Evolutionary conservation across 1,140 invertebrate genomes (phyloP).

Genomic region (Caerostris extrusa): DNA sequence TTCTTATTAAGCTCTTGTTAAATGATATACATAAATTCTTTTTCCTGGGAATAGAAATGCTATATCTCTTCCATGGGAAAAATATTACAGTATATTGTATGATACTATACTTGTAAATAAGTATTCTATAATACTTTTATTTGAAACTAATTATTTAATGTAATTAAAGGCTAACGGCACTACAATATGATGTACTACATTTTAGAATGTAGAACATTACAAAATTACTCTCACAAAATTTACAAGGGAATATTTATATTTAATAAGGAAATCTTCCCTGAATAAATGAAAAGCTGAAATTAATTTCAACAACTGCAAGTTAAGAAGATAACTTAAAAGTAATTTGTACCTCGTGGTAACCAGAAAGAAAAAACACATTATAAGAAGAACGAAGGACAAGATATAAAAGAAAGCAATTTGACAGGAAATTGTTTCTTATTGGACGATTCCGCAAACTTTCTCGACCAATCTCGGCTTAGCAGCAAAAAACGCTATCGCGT

Average conservation of each 20-base stretch:
- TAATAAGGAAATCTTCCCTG: background rate
- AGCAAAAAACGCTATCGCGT: constrained; percentile 55
- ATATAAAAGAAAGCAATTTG: background rate
- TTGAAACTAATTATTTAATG: no score
- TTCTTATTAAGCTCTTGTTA: no score
- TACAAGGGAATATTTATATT: background rate
- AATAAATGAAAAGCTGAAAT: background rate
- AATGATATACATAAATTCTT: no score
- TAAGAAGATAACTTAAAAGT: background rate
- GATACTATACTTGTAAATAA: no score
- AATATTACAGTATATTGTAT: no score
- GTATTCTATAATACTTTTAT: no score
- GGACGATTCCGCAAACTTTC: constrained; percentile 47
- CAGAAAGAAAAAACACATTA: background rate
- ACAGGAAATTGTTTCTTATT: background rate
- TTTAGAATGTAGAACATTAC: no score
- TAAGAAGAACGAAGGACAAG: background rate
- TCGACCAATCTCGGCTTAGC: constrained; percentile 34
- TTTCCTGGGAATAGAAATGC: no score
- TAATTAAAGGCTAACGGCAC: no score
- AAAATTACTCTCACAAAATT: no score
- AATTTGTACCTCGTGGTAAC: background rate
- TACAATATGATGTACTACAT: no score
- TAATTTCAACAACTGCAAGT: background rate
- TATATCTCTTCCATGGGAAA: no score